Conservation (phyloP, 2,888 invertebrate species). For the Campopleginae sp. region DNA sequence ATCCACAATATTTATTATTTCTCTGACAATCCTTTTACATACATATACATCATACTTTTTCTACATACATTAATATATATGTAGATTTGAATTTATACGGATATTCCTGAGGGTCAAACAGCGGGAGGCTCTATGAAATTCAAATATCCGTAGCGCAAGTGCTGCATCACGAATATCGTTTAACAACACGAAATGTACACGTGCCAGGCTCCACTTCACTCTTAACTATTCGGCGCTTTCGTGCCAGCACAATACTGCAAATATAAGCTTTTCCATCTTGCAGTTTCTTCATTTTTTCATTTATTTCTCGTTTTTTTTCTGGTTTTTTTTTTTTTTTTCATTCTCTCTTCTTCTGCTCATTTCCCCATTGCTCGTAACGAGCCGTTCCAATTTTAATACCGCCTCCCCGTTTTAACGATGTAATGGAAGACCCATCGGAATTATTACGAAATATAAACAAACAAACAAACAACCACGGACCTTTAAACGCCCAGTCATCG, state of each 20-base stretch:
- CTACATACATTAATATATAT: conserved; percentile 5
- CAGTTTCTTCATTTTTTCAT: background rate
- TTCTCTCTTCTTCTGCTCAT: conserved; percentile 2
- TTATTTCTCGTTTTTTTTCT: background rate
- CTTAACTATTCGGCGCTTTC: conserved; percentile 55
- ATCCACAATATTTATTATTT: conserved; percentile 36
- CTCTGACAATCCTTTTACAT: conserved; percentile 18
- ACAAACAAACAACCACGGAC: background rate
- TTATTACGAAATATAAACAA: too few relatives aligned
- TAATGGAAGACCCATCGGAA: conserved; percentile 21
- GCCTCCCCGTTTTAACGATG: conserved; percentile 7
- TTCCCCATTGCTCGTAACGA: conserved; percentile 28
- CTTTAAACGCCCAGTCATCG: background rate
- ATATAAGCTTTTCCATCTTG: conserved; percentile 36
- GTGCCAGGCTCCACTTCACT: conserved; percentile 60
- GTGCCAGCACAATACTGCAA: conserved; percentile 48
- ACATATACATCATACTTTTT: background rate
- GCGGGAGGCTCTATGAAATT: conserved; percentile 63
- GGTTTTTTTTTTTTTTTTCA: background rate
- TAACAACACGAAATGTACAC: conserved; percentile 64
- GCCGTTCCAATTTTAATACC: conserved; percentile 35
- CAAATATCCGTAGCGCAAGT: conserved; percentile 63
- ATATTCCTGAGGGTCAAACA: conserved; percentile 46
- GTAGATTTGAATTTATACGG: conserved; percentile 10
- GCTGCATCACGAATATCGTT: conserved; percentile 66